Conservation (phyloP, 1,140 invertebrate genomes). For the Diabrotica undecimpunctata region DNA sequence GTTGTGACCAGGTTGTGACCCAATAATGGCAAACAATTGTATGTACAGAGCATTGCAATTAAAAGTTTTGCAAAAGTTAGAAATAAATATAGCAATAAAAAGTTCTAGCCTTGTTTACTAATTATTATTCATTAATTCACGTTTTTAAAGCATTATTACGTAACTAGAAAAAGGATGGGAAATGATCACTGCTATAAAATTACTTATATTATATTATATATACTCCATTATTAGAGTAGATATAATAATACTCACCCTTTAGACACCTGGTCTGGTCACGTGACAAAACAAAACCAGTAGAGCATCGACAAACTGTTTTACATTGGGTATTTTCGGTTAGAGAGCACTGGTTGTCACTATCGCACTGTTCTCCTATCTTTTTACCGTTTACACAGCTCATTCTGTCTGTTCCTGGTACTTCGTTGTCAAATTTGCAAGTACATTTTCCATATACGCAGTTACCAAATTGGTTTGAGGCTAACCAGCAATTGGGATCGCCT, state of each 20-base stretch:
- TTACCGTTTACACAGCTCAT: slow-evolving; percentile 21
- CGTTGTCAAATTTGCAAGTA: slow-evolving; percentile 22
- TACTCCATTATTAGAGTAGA: too few relatives aligned
- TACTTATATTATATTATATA: too few relatives aligned
- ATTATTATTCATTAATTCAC: too few relatives aligned
- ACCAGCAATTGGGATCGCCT: slow-evolving; percentile 25
- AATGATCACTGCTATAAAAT: too few relatives aligned
- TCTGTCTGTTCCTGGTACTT: slow-evolving; percentile 23
- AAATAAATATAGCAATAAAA: too few relatives aligned
- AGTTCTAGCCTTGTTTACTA: too few relatives aligned
- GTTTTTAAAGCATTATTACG: too few relatives aligned
- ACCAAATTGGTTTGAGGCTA: slow-evolving; percentile 24
- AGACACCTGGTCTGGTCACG: slow-evolving; percentile 27
- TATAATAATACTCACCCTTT: slow-evolving; percentile 22
- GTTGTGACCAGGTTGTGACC: too few relatives aligned
- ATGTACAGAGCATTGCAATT: too few relatives aligned
- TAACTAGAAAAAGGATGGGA: too few relatives aligned
- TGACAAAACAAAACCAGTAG: slow-evolving; percentile 23
- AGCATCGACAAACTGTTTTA: slow-evolving; percentile 27
- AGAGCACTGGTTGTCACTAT: slow-evolving; percentile 26
- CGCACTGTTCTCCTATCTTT: slow-evolving; percentile 27
- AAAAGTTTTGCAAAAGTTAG: too few relatives aligned
- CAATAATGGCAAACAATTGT: too few relatives aligned
- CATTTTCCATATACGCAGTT: slow-evolving; percentile 28
- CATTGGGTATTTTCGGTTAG: slow-evolving; percentile 23